These are phyloP conservation scores for Scortum barcoo DNA, from an alignment of 2,113 vertebrate genomes.

Conservation along the genomic window DNA sequence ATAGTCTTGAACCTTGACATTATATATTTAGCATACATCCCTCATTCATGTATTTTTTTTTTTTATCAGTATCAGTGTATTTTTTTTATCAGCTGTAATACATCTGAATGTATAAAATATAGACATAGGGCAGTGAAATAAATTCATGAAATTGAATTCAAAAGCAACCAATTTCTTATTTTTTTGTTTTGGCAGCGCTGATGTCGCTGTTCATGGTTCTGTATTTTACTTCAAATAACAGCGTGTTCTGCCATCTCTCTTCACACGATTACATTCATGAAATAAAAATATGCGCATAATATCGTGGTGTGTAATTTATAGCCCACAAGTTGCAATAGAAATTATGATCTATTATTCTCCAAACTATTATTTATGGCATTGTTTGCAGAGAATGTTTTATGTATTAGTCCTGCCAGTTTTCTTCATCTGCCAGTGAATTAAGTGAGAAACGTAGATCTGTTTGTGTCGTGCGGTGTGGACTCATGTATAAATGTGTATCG, in stretches of 20 bases:
- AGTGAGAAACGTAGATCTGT: neutral
- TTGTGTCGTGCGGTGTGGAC: neutral
- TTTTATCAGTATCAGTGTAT: too few relatives aligned
- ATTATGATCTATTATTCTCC: slow-evolving; percentile 18
- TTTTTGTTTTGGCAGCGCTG: neutral
- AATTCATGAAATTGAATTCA: neutral
- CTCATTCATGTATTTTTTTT: too few relatives aligned
- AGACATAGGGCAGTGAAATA: neutral
- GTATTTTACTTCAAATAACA: neutral
- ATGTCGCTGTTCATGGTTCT: slow-evolving; percentile 51
- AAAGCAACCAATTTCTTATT: neutral
- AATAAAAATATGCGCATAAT: slow-evolving; percentile 21
- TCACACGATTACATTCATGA: neutral
- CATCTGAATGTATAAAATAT: neutral
- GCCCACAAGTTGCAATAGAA: slow-evolving; percentile 21
- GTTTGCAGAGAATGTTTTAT: slow-evolving; percentile 6
- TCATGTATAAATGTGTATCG: neutral
- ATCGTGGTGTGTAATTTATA: slow-evolving; percentile 5
- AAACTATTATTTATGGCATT: slow-evolving; percentile 23
- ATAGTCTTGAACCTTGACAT: neutral
- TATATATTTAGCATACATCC: neutral
- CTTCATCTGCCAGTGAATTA: slow-evolving; percentile 1
- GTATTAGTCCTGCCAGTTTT: slow-evolving; percentile 7
- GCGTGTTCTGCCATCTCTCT: neutral
- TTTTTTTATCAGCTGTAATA: neutral